Base-by-base conservation (phyloP, 2,113 vertebrate species). In the Datnioides undecimradiatus region DNA sequence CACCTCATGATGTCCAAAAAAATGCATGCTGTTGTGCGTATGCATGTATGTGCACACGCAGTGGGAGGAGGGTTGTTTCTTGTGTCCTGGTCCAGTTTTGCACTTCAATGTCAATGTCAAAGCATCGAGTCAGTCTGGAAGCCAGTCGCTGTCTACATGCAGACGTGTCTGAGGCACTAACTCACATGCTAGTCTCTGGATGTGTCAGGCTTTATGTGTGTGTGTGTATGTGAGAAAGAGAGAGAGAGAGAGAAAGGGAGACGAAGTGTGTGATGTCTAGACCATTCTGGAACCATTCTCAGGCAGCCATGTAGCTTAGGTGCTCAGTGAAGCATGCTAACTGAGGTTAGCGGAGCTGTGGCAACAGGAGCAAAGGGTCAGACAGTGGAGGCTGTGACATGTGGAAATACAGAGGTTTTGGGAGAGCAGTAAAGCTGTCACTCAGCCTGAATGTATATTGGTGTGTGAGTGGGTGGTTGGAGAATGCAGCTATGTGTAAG, bases 301-400 rank as follows among this genome's bases (percentile, higher is more conserved):
- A 69, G 73, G 78, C 78, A 84, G 73, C 84, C 82, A 36, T 62
- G 76, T 70, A 81, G 82, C 78, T 89, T 88, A 87, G 84, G 76
- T 85, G 87, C 88, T 86, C 65, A 41, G 78, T 81, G 82, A 76
- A 85, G 87, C 90, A 82, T 82, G 86, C 73, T 88, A 84, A 88
- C 83, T 69, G 81, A 86, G 85, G 86, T 88, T 89, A 90, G 85
- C 89, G 76, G 82, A 87, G 81, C 54, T 40, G 73, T 29, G 34
- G 72, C 31, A 29, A 76, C 67, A 73, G 74, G 63, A 85, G 68
- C 75, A 40, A 46, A 70, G 77, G 79, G 82, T 83, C 83, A 87
- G 69, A 78, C 75, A 49, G 72, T 36, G 38, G 23, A 76, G 71
- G 62, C 77, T 84, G 40, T 80, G 80, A 86, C 81, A 79, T 67